Conservation (phyloP, 2,888 invertebrate species). For the Pegoplata infirma region DNA sequence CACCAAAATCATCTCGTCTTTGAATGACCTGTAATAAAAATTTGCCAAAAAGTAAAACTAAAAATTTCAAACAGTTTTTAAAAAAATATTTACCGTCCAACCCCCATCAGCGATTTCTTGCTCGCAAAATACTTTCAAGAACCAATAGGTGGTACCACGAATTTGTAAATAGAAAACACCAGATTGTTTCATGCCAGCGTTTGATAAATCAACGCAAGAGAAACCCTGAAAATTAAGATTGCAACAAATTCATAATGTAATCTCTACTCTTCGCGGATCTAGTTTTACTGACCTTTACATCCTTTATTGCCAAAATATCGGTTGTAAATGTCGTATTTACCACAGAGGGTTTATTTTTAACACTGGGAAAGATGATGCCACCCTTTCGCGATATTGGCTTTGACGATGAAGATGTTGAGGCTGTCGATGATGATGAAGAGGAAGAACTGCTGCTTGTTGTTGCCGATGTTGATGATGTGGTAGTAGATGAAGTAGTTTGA, state of each 20-base stretch:
- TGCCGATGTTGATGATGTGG: slow-evolving; percentile 42
- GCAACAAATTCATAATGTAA: too few species aligned
- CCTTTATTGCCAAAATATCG: slow-evolving; percentile 87
- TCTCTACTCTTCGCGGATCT: too few species aligned
- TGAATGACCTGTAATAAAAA: slow-evolving; percentile 92
- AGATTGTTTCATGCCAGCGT: slow-evolving; percentile 91
- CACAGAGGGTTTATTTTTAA: slow-evolving; percentile 93
- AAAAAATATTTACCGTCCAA: slow-evolving; percentile 87
- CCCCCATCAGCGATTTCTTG: slow-evolving; percentile 93
- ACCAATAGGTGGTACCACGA: slow-evolving; percentile 94
- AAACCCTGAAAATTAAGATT: slow-evolving; percentile 83
- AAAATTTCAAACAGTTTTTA: too few species aligned
- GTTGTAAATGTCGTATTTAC: slow-evolving; percentile 90
- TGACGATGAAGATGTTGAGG: slow-evolving; percentile 70
- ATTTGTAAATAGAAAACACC: slow-evolving; percentile 94
- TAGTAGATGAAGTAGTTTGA: slow-evolving; percentile 61
- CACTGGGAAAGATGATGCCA: slow-evolving; percentile 93
- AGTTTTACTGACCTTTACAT: slow-evolving; percentile 87
- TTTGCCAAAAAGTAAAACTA: neutral
- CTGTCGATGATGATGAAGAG: slow-evolving; percentile 64
- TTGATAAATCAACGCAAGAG: slow-evolving; percentile 91
- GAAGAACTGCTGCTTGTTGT: slow-evolving; percentile 63
- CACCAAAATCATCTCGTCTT: slow-evolving; percentile 91
- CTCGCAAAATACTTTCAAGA: slow-evolving; percentile 93
- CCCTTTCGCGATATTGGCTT: slow-evolving; percentile 83